Evolutionary conservation across 2,113 vertebrate genomes (phyloP).

Genomic region (Microtus ochrogaster): DNA sequence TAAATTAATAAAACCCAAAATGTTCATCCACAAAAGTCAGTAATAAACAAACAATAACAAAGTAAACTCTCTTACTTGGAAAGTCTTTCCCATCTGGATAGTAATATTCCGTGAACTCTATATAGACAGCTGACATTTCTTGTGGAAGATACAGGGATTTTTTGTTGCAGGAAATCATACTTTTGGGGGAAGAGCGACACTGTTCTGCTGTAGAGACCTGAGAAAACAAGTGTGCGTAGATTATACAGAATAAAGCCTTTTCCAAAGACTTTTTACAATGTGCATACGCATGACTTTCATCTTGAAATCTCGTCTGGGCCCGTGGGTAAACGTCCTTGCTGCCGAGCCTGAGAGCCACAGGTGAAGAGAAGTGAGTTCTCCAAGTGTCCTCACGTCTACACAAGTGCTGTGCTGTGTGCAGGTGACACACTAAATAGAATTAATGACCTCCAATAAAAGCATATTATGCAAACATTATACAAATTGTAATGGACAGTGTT

Average conservation of each 20-base stretch:
- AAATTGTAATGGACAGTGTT: too few relatives aligned
- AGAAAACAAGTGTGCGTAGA: constrained; percentile 60
- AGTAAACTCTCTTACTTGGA: constrained; percentile 90
- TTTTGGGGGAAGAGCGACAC: constrained; percentile 94
- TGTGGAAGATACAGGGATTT: constrained; percentile 96
- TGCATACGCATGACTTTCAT: not conserved
- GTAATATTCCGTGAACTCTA: constrained; percentile 99
- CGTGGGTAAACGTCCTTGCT: too few relatives aligned
- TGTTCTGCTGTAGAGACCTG: constrained; percentile 98
- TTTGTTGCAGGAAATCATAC: constrained; percentile 99
- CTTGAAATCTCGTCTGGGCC: not conserved
- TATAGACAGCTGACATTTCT: constrained; percentile 98
- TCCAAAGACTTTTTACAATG: constrained; percentile 17
- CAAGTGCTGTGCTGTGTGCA: not conserved
- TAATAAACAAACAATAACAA: constrained; percentile 42
- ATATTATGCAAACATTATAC: too few relatives aligned
- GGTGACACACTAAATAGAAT: not conserved
- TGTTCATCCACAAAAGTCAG: not conserved
- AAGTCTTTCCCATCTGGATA: constrained; percentile 98
- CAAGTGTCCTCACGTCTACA: not conserved
- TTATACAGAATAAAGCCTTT: constrained; percentile 47
- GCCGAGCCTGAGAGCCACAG: not conserved
- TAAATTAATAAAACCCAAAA: constrained; percentile 28
- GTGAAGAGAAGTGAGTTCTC: not conserved
- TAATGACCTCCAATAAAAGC: too few relatives aligned